Evolutionary conservation across 2,888 invertebrate genomes (phyloP).

Genomic region (Pteria penguin): DNA sequence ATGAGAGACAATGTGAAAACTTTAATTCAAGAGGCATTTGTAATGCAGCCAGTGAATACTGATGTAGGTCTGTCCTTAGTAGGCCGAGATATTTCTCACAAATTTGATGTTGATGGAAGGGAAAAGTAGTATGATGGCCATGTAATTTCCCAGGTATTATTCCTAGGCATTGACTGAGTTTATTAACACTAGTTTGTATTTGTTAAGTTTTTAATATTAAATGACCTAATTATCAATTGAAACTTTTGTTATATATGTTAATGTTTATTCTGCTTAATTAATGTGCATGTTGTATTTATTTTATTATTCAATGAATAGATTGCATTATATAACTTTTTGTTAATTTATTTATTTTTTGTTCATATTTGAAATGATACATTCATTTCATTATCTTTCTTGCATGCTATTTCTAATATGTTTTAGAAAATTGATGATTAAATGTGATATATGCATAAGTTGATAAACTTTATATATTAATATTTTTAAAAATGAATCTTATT

Average conservation of each 20-base stretch:
- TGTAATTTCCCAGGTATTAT: conserved; percentile 10
- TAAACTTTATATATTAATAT: too few species aligned
- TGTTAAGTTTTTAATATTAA: too few species aligned
- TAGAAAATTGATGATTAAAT: too few species aligned
- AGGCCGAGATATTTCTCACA: conserved; percentile 9
- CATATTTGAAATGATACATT: too few species aligned
- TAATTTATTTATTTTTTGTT: neutral
- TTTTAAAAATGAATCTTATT: too few species aligned
- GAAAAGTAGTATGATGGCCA: conserved; percentile 13
- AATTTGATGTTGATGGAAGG: conserved; percentile 2
- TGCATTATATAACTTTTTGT: neutral
- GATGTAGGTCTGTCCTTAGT: neutral
- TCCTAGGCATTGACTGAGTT: neutral
- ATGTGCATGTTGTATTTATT: conserved; percentile 1
- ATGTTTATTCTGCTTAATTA: neutral
- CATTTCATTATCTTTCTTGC: too few species aligned
- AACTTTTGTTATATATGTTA: neutral
- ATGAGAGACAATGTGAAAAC: conserved; percentile 23
- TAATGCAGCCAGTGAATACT: neutral
- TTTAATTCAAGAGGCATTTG: neutral
- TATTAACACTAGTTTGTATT: too few species aligned
- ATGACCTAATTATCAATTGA: neutral
- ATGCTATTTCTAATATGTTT: too few species aligned
- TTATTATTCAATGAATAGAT: neutral
- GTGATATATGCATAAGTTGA: too few species aligned